These are phyloP conservation scores for Grus americana DNA, from an alignment of 2,113 vertebrate species.

Conservation along the genomic window DNA sequence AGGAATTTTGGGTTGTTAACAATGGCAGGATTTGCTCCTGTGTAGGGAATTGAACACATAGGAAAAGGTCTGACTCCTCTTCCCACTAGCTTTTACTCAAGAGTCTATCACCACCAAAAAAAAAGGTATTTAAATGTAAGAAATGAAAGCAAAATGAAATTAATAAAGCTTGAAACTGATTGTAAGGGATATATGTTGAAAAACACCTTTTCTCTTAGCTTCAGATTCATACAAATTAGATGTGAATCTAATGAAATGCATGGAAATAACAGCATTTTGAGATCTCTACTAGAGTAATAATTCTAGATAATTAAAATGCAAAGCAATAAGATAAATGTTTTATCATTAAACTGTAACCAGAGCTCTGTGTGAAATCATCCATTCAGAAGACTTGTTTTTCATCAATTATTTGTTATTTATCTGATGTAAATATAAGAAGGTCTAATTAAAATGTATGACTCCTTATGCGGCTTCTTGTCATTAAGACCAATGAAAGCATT, in stretches of 20 bases:
- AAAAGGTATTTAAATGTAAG: neutral
- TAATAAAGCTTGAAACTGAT: neutral
- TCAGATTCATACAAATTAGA: neutral
- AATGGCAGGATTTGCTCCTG: neutral
- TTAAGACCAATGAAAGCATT: conserved; percentile 79
- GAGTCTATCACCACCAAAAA: neutral
- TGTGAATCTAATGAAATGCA: conserved; percentile 21
- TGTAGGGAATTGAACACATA: neutral
- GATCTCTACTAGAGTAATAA: conserved; percentile 10
- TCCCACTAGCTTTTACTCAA: neutral
- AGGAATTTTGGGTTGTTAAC: neutral
- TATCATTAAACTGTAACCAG: conserved; percentile 77
- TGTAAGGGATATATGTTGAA: neutral
- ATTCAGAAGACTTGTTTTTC: conserved; percentile 75
- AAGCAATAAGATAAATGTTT: conserved; percentile 69
- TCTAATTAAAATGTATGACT: conserved; percentile 81
- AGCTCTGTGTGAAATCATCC: conserved; percentile 69
- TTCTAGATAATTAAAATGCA: conserved; percentile 75
- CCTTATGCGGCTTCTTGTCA: conserved; percentile 72
- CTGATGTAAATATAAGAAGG: conserved; percentile 77
- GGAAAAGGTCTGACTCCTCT: neutral
- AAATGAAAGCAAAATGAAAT: neutral
- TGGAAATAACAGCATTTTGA: conserved; percentile 28
- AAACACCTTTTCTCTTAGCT: conserved; percentile 11
- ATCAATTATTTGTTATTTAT: conserved; percentile 83